Evolutionary conservation across 2,113 vertebrate genomes (phyloP), one percentile per base, ranked within the genome.

Genomic region (Centropus bengalensis): DNA sequence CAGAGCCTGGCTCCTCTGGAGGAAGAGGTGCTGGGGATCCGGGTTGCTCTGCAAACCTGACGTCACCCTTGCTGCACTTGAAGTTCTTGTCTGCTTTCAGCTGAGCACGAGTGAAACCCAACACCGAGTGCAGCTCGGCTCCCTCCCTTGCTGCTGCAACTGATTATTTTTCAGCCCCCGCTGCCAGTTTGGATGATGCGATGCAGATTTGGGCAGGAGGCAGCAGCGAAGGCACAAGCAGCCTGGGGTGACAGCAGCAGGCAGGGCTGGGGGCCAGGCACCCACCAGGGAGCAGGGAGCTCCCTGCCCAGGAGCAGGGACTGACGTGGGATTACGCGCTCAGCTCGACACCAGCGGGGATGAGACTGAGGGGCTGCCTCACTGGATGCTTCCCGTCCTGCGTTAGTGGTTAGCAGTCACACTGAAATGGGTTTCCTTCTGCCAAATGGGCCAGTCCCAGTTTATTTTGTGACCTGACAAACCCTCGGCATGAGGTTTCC

Each of bases 261-360:
- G 36, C 36, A 36, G 36, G 36, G 36, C 36, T 36, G 36, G 36
- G 36, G 54, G 62, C 5, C 36, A 1, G 32, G 33, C 51, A 38
- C 42, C 47, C 42, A 4, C 10, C 42, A 2, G 0, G 1, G 16
- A 36, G 36, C 36, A 36, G 36, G 36, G 36, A 36, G 36, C 36
- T 36, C 36, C 44, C 6, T 47, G 30, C 19, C 40, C 2, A 1
- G 60, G 38, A 63, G 45, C 24, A 3, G 60, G 40, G 47, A 18
- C 0, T 0, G 1, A 4, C 2, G 3, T 0, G 0, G 33, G 20
- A 7, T 77, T 23, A 6, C 26, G 1, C 1, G 0, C 58, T 79
- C 21, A 6, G 56, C 33, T 47, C 12, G 62, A 26, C 1, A 18
- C 54, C n/a, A 1, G 1, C 17, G 2, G 67, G 45, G 51, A 15